Conservation (phyloP, 2,797 vertebrate species). For the Leptoclinus maculatus region DNA sequence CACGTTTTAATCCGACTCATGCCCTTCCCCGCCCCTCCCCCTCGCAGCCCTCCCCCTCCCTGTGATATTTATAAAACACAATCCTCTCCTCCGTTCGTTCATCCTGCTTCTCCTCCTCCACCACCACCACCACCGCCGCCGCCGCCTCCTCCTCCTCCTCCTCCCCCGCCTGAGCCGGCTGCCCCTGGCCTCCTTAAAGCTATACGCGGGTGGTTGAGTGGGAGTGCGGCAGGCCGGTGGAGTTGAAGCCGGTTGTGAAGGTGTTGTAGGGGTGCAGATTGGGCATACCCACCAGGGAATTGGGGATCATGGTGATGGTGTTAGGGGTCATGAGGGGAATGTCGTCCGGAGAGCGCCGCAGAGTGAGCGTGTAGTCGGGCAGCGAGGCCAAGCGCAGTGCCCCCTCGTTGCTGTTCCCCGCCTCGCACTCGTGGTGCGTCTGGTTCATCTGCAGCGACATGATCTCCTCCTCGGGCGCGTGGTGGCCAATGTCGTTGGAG, state of each 20-base stretch:
- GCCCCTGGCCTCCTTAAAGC: slow-evolving; percentile 84
- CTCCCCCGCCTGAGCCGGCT: slow-evolving; percentile 52
- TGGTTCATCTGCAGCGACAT: slow-evolving; percentile 97
- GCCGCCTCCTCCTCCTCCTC: slow-evolving; percentile 11
- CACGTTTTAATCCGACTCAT: slow-evolving; percentile 77
- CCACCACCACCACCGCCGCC: slow-evolving; percentile 4
- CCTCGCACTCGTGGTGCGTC: slow-evolving; percentile 93
- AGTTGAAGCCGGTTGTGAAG: slow-evolving; percentile 97
- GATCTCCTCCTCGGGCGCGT: slow-evolving; percentile 93
- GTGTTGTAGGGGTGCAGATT: slow-evolving; percentile 98
- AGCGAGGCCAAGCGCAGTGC: slow-evolving; percentile 91
- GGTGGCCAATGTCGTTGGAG: slow-evolving; percentile 90
- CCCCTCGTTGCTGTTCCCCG: slow-evolving; percentile 82
- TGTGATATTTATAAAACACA: slow-evolving; percentile 85
- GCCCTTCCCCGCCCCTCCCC: slow-evolving; percentile 59
- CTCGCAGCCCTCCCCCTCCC: slow-evolving; percentile 46
- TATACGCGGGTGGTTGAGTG: slow-evolving; percentile 99
- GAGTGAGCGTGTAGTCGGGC: slow-evolving; percentile 96
- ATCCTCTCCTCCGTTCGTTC: slow-evolving; percentile 73
- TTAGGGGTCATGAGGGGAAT: slow-evolving; percentile 99
- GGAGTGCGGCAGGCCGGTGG: slow-evolving; percentile 96
- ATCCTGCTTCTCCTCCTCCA: slow-evolving; percentile 56
- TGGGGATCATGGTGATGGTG: slow-evolving; percentile 99
- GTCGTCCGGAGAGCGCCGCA: slow-evolving; percentile 96
- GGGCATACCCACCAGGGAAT: slow-evolving; percentile 97